Base-by-base conservation (phyloP, 2,888 invertebrate genomes). In the Eupithecia subumbrata region DNA sequence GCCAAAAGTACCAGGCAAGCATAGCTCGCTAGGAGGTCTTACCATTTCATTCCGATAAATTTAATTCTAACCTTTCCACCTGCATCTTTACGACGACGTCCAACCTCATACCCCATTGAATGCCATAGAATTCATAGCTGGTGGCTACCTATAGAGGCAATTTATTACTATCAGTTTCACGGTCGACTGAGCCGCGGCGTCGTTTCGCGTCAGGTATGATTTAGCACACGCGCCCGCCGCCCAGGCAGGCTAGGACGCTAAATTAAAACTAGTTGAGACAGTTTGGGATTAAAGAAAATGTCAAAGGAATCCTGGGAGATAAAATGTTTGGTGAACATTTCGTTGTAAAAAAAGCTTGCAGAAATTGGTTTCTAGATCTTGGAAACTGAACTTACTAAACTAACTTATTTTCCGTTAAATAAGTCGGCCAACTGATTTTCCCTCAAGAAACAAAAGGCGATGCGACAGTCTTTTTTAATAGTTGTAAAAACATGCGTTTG, bases 161-260 rank as follows among this genome's bases (percentile, higher is more conserved):
- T 91, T 88, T 90, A 91, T 91, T 88, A 90, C 90, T 90, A 92
- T 92, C 92, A 84, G 82, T 86, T 89, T 88, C 87, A 86, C 90
- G 85, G 85, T 81, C 82, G 85, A 89, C 82, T 88, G 85, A 83
- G 78, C 79, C 80, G 75, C 84, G 69, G 76, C 82, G 84, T 87
- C 87, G 89, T 87, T 88, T 88, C 87, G 86, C 87, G 89, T 88
- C 91, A 89, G 89, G 89, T 91, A 89, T 92, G 91, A 92, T 92
- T 91, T 91, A 92, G 85, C 77, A 14, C 22, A 1, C 56, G 25
- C 5, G 14, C 73, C 82, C 88, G 84, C 82, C 87, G 80, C 84
- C 88, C 84, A 88, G 85, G 79, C 84, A 82, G 87, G 87, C 89
- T 86, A 82, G 83, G 88, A 84, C 85, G 84, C 85, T 88, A 87